These are phyloP conservation scores for Hippolais icterina DNA, from an alignment of 2,113 vertebrate genomes.

Conservation along the genomic window DNA sequence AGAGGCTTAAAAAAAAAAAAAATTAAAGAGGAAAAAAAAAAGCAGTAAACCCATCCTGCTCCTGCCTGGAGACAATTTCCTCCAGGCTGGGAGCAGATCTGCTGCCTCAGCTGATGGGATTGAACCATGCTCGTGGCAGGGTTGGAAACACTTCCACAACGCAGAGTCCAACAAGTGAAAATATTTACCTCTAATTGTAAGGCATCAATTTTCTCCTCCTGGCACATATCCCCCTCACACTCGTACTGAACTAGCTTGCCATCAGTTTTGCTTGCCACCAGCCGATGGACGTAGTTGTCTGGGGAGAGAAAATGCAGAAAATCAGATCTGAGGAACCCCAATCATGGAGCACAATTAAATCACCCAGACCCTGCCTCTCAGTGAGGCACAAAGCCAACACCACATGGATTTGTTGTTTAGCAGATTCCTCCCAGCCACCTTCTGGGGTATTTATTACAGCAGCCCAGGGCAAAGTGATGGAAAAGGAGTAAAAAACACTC, in stretches of 20 bases:
- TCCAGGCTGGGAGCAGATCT: slow-evolving; percentile 14
- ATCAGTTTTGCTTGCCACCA: slow-evolving; percentile 96
- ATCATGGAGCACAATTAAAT: neutral
- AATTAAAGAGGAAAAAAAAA: neutral
- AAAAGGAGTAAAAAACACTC: neutral
- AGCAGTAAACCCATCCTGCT: neutral
- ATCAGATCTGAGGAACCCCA: neutral
- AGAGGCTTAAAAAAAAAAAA: neutral
- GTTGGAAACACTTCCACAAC: neutral
- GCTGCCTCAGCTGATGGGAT: slow-evolving; percentile 14
- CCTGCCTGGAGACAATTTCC: slow-evolving; percentile 4
- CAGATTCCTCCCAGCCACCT: neutral
- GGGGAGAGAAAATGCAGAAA: neutral
- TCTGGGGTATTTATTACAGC: neutral
- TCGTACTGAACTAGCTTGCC: slow-evolving; percentile 98
- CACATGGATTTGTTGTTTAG: neutral
- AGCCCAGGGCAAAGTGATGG: neutral
- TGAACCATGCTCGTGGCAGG: neutral
- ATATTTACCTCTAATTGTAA: slow-evolving; percentile 90
- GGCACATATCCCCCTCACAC: slow-evolving; percentile 95
- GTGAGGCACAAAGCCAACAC: neutral
- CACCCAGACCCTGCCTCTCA: neutral
- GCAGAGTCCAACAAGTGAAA: neutral
- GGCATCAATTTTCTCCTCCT: slow-evolving; percentile 96
- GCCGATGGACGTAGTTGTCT: slow-evolving; percentile 98